Evolutionary conservation across 2,888 invertebrate species (phyloP).

Genomic region (Drosophila neotestacea): DNA sequence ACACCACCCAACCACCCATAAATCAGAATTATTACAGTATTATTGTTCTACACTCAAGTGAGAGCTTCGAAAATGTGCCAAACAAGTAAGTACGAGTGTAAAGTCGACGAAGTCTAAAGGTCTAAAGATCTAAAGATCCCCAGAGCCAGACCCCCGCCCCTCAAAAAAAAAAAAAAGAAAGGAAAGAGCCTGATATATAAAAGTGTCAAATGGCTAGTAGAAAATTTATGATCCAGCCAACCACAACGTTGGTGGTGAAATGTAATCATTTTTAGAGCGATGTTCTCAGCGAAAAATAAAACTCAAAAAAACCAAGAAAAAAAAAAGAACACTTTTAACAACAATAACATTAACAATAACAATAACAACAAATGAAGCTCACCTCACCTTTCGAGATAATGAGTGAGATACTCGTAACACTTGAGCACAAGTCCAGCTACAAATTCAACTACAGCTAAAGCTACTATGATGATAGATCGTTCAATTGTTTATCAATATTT

Average conservation of each 20-base stretch:
- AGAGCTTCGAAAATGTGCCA: slow-evolving; percentile 48
- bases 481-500: slow-evolving; percentile 23
- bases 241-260: slow-evolving; percentile 21
- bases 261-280: slow-evolving; percentile 45
- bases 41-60: slow-evolving; percentile 13
- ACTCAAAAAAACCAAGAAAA: not conserved
- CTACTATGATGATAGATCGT: slow-evolving; percentile 7
- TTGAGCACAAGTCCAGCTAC: not conserved
- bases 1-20: not conserved
- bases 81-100: slow-evolving; percentile 55
- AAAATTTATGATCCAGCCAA: slow-evolving; percentile 32
- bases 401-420: not conserved
- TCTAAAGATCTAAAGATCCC: not conserved
- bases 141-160: not conserved
- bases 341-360: not conserved
- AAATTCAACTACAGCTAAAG: not conserved
- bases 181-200: slow-evolving; percentile 9
- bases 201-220: slow-evolving; percentile 9
- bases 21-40: slow-evolving; percentile 17
- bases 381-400: slow-evolving; percentile 3
- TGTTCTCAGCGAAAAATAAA: slow-evolving; percentile 42
- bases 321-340: not conserved
- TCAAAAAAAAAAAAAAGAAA: not conserved
- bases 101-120: slow-evolving; percentile 5
- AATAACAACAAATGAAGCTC: not conserved